Evolutionary conservation across 2,888 invertebrate species (phyloP).

Genomic region (Stomorhina lunata): DNA sequence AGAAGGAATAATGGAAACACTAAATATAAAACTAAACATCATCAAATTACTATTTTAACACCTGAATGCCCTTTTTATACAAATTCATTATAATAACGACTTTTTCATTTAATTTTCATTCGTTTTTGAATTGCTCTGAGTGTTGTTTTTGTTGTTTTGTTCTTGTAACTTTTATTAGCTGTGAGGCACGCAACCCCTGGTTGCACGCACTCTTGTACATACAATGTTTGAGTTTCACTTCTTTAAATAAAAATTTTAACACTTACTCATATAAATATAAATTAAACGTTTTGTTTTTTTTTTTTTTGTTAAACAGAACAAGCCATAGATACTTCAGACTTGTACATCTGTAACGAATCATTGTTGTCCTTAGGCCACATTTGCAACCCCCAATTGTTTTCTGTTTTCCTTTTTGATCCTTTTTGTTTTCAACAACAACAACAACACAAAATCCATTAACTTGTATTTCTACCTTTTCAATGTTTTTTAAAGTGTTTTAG

Average conservation of each 20-base stretch:
- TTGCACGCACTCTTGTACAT: conserved; percentile 22
- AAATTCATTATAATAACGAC: neutral
- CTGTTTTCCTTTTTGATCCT: no score
- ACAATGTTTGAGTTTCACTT: neutral
- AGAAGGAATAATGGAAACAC: conserved; percentile 31
- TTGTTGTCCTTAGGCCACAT: conserved; percentile 44
- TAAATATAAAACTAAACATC: conserved; percentile 64
- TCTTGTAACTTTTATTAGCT: conserved; percentile 40
- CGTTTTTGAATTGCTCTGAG: no score
- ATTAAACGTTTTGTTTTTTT: neutral
- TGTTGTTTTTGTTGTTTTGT: conserved; percentile 16
- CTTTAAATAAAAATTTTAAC: neutral
- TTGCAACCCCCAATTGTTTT: conserved; percentile 49
- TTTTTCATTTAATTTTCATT: no score
- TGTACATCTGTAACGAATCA: conserved; percentile 26
- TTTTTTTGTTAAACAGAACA: neutral
- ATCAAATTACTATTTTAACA: conserved; percentile 66
- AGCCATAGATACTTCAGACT: neutral
- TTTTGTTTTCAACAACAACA: no score
- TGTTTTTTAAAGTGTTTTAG: conserved; percentile 16
- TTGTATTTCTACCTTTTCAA: conserved; percentile 13
- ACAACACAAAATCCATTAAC: conserved; percentile 43
- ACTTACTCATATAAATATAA: neutral
- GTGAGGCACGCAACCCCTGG: conserved; percentile 60
- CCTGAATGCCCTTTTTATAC: conserved; percentile 63